A percentile compares a stretch with the other conserved stretches of the same genome.
phyloP scores from a whole-genome alignment of 2,888 invertebrate species.

The Halocaridina rubra region DNA sequence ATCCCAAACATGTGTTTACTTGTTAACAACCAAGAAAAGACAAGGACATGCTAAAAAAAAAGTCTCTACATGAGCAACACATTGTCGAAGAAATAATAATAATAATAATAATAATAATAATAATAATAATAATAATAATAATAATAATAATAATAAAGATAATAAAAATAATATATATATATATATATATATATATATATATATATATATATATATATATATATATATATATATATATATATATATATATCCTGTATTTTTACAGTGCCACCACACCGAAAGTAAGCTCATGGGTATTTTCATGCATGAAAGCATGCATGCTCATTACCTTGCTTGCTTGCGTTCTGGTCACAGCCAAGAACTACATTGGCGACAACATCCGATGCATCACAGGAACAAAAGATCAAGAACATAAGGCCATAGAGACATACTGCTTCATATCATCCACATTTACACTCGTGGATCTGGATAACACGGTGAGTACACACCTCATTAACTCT shows the following conservation, averaged over 20 bases:
- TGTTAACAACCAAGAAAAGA: too few relatives aligned
- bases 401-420: conserved; percentile 58
- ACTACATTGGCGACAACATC: conserved; percentile 63
- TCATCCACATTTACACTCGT: conserved; percentile 55
- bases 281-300: conserved; percentile 26
- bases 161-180: not conserved
- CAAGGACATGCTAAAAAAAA: too few relatives aligned
- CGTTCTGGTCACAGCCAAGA: conserved; percentile 56
- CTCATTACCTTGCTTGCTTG: conserved; percentile 49
- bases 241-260: not conserved
- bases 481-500: too few relatives aligned
- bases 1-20: too few relatives aligned
- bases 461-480: conserved; percentile 25
- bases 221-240: not conserved
- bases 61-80: too few relatives aligned
- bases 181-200: not conserved
- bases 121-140: not conserved
- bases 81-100: too few relatives aligned
- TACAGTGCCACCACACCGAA: conserved; percentile 12
- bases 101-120: not conserved
- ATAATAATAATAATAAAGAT: too few relatives aligned
- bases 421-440: conserved; percentile 63
- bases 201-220: too few relatives aligned
- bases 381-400: conserved; percentile 52
- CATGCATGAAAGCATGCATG: conserved; percentile 32